Evolutionary conservation across 2,113 vertebrate species (phyloP).

Genomic region (Octodon degus): DNA sequence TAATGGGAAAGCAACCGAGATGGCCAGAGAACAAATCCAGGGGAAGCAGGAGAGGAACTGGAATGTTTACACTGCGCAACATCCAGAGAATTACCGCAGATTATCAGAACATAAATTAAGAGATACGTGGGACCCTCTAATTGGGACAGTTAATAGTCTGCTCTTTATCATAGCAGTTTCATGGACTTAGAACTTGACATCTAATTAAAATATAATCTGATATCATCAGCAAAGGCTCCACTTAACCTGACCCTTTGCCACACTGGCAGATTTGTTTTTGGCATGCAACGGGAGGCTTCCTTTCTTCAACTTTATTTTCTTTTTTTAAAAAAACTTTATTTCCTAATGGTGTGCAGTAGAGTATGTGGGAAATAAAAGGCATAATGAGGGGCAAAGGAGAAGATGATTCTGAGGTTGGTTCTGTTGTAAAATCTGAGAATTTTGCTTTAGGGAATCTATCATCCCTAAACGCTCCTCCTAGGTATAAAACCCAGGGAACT

Average conservation of each 20-base stretch:
- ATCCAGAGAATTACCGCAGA: slow-evolving; percentile 89
- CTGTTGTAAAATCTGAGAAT: neutral
- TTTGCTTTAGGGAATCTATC: slow-evolving; percentile 28
- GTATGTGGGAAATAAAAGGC: slow-evolving; percentile 59
- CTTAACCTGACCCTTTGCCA: slow-evolving; percentile 82
- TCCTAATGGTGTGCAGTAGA: slow-evolving; percentile 63
- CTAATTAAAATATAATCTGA: slow-evolving; percentile 89
- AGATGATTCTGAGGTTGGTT: neutral
- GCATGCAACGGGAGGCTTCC: slow-evolving; percentile 84
- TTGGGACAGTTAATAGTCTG: slow-evolving; percentile 87
- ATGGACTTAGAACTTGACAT: slow-evolving; percentile 86
- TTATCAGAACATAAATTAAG: slow-evolving; percentile 91
- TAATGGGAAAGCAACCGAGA: slow-evolving; percentile 82
- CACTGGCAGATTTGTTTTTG: slow-evolving; percentile 84
- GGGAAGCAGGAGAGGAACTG: slow-evolving; percentile 81
- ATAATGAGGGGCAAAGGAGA: slow-evolving; percentile 39
- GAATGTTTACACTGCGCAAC: slow-evolving; percentile 84
- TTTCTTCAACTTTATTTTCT: slow-evolving; percentile 50
- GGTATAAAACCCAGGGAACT: neutral
- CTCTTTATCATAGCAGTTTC: slow-evolving; percentile 87
- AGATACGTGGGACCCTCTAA: slow-evolving; percentile 85
- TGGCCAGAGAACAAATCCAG: slow-evolving; percentile 82
- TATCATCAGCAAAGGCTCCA: slow-evolving; percentile 86
- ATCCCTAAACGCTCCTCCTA: slow-evolving; percentile 3
- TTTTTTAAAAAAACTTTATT: neutral